These are phyloP conservation scores for Matsumyia berberina DNA, from an alignment of 2,888 invertebrate species.

Conservation along the genomic window DNA sequence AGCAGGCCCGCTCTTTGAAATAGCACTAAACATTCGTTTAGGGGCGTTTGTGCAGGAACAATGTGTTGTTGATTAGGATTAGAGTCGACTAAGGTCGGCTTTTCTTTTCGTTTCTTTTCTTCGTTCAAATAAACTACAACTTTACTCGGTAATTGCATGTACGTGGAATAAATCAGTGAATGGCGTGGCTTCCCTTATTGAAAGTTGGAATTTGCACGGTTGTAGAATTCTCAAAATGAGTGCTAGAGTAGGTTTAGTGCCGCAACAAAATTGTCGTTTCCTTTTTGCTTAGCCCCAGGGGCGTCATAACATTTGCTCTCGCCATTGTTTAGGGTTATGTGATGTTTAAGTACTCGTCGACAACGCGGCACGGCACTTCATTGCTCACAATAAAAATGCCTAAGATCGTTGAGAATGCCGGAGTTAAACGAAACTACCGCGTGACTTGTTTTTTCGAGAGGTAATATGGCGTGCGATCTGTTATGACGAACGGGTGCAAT, in stretches of 20 bases:
- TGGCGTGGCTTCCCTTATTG: neutral
- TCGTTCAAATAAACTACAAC: neutral
- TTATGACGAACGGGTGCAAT: neutral
- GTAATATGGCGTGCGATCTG: neutral
- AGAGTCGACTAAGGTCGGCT: neutral
- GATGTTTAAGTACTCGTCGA: neutral
- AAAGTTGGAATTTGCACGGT: neutral
- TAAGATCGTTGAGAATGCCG: neutral
- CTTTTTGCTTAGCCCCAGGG: neutral
- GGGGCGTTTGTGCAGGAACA: slow-evolving; percentile 21
- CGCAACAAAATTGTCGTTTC: neutral
- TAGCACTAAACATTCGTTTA: slow-evolving; percentile 24
- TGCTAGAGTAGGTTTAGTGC: neutral
- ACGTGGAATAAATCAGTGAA: slow-evolving; percentile 43
- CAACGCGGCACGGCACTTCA: neutral
- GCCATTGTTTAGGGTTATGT: neutral
- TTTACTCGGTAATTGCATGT: slow-evolving; percentile 1
- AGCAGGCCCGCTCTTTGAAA: slow-evolving; percentile 4
- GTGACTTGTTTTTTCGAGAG: slow-evolving; percentile 4
- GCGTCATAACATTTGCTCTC: neutral
- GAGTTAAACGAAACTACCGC: neutral
- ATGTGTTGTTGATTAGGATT: slow-evolving; percentile 44
- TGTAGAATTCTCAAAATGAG: neutral
- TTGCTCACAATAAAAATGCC: slow-evolving; percentile 15
- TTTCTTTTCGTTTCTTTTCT: neutral